A percentile compares a stretch with the other conserved stretches of the same genome.
These are phyloP conservation scores for Plebejus argus DNA, from an alignment of 2,888 invertebrate genomes.

Conservation along the genomic window DNA sequence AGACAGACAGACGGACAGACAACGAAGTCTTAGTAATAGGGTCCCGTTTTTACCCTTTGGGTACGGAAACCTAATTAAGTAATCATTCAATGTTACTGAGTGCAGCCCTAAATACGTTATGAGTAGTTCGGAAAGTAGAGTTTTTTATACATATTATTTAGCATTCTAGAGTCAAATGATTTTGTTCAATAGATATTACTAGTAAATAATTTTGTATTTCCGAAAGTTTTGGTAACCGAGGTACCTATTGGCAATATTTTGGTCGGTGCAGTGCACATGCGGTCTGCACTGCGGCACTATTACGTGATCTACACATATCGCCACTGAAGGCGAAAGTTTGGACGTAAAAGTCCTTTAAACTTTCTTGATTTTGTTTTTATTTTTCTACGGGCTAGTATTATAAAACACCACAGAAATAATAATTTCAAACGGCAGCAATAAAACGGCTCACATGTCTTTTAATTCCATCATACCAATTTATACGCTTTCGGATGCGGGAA, in stretches of 20 bases:
- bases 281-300: slow-evolving; percentile 69
- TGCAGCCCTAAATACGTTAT: neutral
- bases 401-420: neutral
- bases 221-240: neutral
- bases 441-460: neutral
- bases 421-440: neutral
- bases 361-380: neutral
- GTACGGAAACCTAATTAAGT: too few relatives aligned
- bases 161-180: neutral
- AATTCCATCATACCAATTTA: neutral
- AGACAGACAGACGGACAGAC: too few relatives aligned
- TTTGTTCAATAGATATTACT: neutral
- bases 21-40: too few relatives aligned
- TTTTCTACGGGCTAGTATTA: neutral
- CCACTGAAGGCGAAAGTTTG: neutral
- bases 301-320: slow-evolving; percentile 62
- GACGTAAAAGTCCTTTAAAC: neutral
- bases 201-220: neutral
- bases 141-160: neutral
- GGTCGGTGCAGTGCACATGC: slow-evolving; percentile 44
- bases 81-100: too few relatives aligned
- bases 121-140: neutral
- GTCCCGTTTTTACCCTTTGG: too few relatives aligned
- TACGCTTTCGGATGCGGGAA: neutral
- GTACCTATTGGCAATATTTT: slow-evolving; percentile 38